A percentile compares a stretch with the other conserved stretches of the same genome.
phyloP scores from a whole-genome alignment of 2,888 invertebrate genomes.

The Lycia hirtaria region DNA sequence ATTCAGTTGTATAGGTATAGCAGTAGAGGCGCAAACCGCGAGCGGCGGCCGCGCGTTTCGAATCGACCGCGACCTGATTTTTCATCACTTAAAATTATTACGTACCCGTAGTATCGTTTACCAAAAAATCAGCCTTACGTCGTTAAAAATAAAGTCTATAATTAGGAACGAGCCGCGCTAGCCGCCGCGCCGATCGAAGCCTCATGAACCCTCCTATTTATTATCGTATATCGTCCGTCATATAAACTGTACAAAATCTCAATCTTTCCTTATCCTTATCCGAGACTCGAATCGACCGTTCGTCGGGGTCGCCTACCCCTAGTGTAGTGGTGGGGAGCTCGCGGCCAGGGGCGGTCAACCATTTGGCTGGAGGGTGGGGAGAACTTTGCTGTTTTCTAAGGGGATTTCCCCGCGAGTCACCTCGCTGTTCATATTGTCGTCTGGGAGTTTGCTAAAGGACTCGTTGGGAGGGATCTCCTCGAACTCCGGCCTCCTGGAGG shows the following conservation, averaged over 20 bases:
- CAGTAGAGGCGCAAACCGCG: slow-evolving; percentile 30
- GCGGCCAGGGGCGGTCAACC: slow-evolving; percentile 61
- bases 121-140: slow-evolving; percentile 77
- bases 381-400: slow-evolving; percentile 72
- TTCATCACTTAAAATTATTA: slow-evolving; percentile 42
- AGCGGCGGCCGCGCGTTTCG: slow-evolving; percentile 11
- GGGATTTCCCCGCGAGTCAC: slow-evolving; percentile 60
- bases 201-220: slow-evolving; percentile 51
- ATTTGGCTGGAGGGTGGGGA: slow-evolving; percentile 77
- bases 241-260: slow-evolving; percentile 65
- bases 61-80: slow-evolving; percentile 51
- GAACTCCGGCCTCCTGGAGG: slow-evolving; percentile 61
- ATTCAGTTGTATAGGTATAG: too few species aligned
- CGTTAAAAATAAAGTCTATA: slow-evolving; percentile 77
- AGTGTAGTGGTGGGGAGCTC: slow-evolving; percentile 59
- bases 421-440: slow-evolving; percentile 81
- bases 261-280: slow-evolving; percentile 49
- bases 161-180: slow-evolving; percentile 76
- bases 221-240: slow-evolving; percentile 57
- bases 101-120: slow-evolving; percentile 77
- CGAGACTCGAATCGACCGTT: slow-evolving; percentile 57
- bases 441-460: slow-evolving; percentile 71
- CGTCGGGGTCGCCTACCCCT: slow-evolving; percentile 75
- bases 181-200: slow-evolving; percentile 50
- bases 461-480: slow-evolving; percentile 48